phyloP scores from a whole-genome alignment of 2,113 vertebrate species.

The Cranoglanis bouderius region DNA sequence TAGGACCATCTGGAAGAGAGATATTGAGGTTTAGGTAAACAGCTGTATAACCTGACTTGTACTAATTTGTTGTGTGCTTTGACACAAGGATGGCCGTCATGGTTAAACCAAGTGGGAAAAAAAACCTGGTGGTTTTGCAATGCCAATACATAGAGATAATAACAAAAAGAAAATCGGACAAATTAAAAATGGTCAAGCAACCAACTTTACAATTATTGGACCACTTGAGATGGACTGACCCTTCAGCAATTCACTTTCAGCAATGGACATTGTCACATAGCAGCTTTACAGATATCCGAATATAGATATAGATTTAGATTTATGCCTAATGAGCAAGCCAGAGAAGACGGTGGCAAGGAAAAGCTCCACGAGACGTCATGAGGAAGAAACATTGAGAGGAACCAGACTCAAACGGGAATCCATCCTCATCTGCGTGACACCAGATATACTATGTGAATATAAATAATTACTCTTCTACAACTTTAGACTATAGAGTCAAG shows the following conservation, averaged over 20 bases:
- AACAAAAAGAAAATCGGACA: too few species aligned
- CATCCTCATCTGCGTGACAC: neutral
- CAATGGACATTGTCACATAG: neutral
- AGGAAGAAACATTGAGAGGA: neutral
- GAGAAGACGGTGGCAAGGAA: neutral
- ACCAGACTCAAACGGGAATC: neutral
- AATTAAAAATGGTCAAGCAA: too few species aligned
- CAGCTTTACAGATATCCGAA: neutral
- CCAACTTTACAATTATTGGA: too few species aligned
- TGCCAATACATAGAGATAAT: too few species aligned
- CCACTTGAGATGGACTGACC: too few species aligned
- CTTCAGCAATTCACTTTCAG: neutral
- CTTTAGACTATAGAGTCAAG: neutral
- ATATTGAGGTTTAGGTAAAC: too few species aligned
- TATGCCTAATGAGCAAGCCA: neutral
- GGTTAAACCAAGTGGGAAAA: too few species aligned
- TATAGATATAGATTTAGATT: neutral
- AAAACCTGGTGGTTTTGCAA: too few species aligned
- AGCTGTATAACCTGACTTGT: too few species aligned
- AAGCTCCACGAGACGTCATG: neutral
- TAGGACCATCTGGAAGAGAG: too few species aligned
- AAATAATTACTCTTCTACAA: neutral
- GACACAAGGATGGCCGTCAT: too few species aligned
- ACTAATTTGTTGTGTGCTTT: too few species aligned
- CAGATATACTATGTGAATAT: neutral